Evolutionary conservation across 2,888 invertebrate species (phyloP).

Genomic region (Rhabditoides inermis): DNA sequence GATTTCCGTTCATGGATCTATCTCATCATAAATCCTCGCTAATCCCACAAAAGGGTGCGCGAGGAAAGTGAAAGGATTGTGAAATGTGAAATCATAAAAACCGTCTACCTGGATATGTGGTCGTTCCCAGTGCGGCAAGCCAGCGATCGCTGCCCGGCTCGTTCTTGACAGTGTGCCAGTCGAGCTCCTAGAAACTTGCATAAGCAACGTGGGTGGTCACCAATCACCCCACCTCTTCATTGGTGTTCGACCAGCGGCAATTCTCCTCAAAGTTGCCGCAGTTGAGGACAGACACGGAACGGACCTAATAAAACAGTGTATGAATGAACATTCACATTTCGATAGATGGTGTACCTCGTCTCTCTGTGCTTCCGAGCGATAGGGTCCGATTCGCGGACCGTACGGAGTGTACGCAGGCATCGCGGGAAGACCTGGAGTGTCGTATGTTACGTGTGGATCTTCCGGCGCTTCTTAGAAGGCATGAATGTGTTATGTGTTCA

Average conservation of each 20-base stretch:
- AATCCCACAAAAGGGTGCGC: no score
- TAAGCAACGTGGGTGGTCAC: no score
- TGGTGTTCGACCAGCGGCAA: slow-evolving; percentile 38
- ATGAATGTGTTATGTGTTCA: no score
- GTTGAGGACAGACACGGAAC: slow-evolving; percentile 17
- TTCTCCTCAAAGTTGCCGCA: slow-evolving; percentile 21
- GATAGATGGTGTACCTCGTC: slow-evolving; percentile 15
- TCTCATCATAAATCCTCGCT: no score
- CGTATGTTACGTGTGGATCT: no score
- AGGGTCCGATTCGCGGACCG: slow-evolving; percentile 28
- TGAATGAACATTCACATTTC: background rate
- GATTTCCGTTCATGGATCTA: no score
- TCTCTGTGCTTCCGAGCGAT: slow-evolving; percentile 26
- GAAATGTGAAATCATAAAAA: no score
- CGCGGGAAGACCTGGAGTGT: slow-evolving; percentile 4
- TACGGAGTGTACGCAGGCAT: background rate
- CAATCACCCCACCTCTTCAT: no score
- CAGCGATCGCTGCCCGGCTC: slow-evolving; percentile 18
- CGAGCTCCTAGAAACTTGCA: no score
- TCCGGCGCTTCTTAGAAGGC: no score
- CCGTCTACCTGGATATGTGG: slow-evolving; percentile 24
- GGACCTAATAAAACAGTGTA: slow-evolving; percentile 3
- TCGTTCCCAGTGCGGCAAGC: slow-evolving; percentile 17
- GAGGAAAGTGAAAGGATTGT: no score
- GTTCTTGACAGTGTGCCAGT: slow-evolving; percentile 25